Percentiles rank a stretch among this genome's conserved stretches.
Conservation (phyloP, 2,888 invertebrate species). For the Autographa pulchrina region DNA sequence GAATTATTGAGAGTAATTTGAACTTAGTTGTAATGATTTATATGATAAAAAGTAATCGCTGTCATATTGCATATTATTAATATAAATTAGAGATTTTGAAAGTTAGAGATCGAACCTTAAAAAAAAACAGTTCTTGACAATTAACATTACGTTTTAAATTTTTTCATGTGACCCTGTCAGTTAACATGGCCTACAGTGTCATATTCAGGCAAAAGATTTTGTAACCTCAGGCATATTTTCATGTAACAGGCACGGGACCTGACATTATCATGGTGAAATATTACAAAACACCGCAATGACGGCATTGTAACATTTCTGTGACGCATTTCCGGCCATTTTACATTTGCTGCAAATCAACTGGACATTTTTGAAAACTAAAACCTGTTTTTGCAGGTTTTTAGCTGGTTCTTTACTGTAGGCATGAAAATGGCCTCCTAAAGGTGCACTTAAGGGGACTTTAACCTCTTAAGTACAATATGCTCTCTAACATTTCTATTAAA, state of each 20-base stretch:
- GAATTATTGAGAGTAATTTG: no score
- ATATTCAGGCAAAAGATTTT: neutral
- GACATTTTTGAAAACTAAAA: slow-evolving; percentile 23
- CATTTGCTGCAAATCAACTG: slow-evolving; percentile 42
- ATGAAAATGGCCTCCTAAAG: no score
- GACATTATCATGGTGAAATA: slow-evolving; percentile 28
- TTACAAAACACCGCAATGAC: slow-evolving; percentile 30
- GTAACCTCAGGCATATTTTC: neutral
- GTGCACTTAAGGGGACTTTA: no score
- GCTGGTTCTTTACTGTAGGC: neutral
- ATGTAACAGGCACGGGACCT: neutral
- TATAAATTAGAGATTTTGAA: no score
- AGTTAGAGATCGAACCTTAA: no score
- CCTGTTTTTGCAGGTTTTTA: slow-evolving; percentile 21
- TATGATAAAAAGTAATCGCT: no score
- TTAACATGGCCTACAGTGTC: neutral
- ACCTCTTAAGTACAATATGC: no score
- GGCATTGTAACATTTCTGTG: slow-evolving; percentile 38
- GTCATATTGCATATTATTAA: no score
- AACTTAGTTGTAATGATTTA: no score
- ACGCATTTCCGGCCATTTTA: slow-evolving; percentile 32
- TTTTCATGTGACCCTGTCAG: neutral
- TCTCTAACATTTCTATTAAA: no score
- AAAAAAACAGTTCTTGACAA: no score
- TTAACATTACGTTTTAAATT: no score